phyloP scores from a whole-genome alignment of 2,888 invertebrate species.

The Syritta pipiens region DNA sequence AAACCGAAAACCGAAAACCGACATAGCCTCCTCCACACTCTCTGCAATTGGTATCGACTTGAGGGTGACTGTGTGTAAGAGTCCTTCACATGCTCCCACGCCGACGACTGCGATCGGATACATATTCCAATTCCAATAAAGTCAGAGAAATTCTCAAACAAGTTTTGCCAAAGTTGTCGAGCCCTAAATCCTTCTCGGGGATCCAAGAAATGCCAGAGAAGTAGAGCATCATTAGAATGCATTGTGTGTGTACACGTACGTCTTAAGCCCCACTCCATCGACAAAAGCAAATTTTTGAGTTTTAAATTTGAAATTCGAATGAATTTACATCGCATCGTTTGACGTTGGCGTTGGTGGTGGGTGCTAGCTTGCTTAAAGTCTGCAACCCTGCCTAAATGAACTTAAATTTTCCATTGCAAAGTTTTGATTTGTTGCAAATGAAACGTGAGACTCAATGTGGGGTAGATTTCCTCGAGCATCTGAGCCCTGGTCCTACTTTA shows the following conservation, averaged over 20 bases:
- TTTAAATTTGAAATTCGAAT: constrained; percentile 41
- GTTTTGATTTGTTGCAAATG: constrained; percentile 63
- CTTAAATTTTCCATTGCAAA: constrained; percentile 55
- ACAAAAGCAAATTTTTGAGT: constrained; percentile 13
- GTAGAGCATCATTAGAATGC: constrained; percentile 42
- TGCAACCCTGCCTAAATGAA: constrained; percentile 17
- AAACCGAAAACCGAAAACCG: constrained; percentile 11
- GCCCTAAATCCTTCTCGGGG: constrained; percentile 26
- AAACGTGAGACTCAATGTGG: constrained; percentile 25
- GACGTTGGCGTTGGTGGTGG: constrained; percentile 5
- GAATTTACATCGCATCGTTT: constrained; percentile 16
- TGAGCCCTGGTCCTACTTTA: constrained; percentile 13
- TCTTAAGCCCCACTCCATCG: neutral
- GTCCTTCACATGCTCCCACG: neutral
- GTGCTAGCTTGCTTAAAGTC: constrained; percentile 12
- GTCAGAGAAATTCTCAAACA: constrained; percentile 19
- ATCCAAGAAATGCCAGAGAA: constrained; percentile 13
- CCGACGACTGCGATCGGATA: neutral
- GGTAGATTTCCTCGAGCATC: constrained; percentile 6
- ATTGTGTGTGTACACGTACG: constrained; percentile 25
- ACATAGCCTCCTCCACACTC: neutral
- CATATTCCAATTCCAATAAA: constrained; percentile 1
- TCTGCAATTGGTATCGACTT: neutral
- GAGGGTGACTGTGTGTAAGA: neutral
- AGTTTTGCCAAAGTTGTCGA: constrained; percentile 21